Conservation (phyloP, 2,113 vertebrate species). For the Sclerurus mexicanus region DNA sequence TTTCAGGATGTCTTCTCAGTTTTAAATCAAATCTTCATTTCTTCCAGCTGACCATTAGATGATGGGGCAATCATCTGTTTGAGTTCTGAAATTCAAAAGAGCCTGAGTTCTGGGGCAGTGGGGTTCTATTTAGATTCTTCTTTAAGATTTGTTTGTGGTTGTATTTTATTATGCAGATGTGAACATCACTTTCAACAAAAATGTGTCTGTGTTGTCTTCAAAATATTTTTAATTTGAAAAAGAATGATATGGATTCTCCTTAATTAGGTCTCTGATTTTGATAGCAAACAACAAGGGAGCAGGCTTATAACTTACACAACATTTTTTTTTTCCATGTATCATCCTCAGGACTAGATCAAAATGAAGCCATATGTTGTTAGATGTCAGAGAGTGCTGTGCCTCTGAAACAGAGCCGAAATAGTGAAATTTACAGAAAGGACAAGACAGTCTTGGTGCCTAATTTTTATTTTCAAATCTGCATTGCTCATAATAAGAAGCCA, state of each 20-base stretch:
- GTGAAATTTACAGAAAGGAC: neutral
- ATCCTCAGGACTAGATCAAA: neutral
- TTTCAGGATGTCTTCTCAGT: neutral
- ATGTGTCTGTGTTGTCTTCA: neutral
- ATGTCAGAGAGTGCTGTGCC: neutral
- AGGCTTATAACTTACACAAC: neutral
- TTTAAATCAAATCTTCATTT: neutral
- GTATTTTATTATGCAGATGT: neutral
- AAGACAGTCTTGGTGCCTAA: neutral
- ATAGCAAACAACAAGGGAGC: neutral
- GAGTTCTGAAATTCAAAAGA: neutral
- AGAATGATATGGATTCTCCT: neutral
- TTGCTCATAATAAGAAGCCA: neutral
- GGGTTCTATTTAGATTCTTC: neutral
- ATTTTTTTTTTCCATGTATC: neutral
- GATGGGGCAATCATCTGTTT: neutral
- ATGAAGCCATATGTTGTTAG: neutral
- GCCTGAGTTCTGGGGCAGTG: neutral
- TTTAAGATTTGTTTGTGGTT: neutral
- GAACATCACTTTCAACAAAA: neutral
- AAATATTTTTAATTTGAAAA: neutral
- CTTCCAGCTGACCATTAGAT: neutral
- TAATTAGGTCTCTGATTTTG: neutral
- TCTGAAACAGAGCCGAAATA: neutral
- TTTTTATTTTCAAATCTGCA: neutral